phyloP scores from a whole-genome alignment of 2,113 vertebrate genomes.

The Forbesichthys agassizii region DNA sequence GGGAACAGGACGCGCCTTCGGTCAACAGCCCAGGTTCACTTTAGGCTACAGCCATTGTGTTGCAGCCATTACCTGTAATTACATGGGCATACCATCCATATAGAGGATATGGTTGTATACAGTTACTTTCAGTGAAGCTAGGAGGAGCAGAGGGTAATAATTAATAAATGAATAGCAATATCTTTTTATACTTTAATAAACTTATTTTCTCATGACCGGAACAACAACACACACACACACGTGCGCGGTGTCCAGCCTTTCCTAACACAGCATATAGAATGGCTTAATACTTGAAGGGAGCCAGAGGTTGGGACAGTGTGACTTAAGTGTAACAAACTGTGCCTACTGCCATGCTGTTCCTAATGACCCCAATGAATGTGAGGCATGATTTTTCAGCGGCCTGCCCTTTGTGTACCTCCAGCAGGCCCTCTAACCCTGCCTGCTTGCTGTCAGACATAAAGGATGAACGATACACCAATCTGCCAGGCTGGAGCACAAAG shows the following conservation, averaged over 20 bases:
- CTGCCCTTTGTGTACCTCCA: conserved; percentile 5
- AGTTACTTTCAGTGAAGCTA: too few species aligned
- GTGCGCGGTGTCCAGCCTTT: too few species aligned
- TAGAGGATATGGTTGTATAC: too few species aligned
- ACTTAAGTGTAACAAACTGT: conserved; percentile 10
- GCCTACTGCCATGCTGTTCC: conserved; percentile 21
- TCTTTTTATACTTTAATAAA: too few species aligned
- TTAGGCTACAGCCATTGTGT: too few species aligned
- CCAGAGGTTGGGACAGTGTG: neutral
- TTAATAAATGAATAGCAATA: too few species aligned
- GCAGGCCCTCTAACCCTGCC: conserved; percentile 3
- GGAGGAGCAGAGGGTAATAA: too few species aligned
- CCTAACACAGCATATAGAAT: conserved; percentile 3
- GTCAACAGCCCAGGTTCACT: neutral
- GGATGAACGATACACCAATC: conserved; percentile 36
- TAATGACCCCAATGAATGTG: conserved; percentile 31
- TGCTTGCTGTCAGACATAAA: conserved; percentile 41
- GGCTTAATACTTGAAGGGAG: conserved; percentile 3
- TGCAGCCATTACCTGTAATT: too few species aligned
- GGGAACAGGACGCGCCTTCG: neutral
- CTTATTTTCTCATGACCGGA: too few species aligned
- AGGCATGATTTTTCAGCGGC: conserved; percentile 15
- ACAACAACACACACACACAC: neutral
- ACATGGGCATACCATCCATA: too few species aligned
- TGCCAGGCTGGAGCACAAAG: conserved; percentile 33